A percentile compares a stretch with the other conserved stretches of the same genome.
Evolutionary conservation across 2,113 vertebrate genomes (phyloP).

Genomic region (Asarcornis scutulata): DNA sequence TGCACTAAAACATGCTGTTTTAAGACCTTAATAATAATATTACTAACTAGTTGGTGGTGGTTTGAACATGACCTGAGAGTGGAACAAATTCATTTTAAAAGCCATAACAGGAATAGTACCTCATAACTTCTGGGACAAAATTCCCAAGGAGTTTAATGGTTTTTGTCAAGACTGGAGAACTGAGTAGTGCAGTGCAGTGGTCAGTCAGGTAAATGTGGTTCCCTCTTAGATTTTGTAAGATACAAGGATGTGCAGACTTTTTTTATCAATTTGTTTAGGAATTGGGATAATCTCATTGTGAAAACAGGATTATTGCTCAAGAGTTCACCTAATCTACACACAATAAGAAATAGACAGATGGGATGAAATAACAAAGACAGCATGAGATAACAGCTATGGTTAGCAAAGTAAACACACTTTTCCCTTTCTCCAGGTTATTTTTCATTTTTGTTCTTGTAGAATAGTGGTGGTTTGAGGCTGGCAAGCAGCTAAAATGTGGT

Average conservation of each 20-base stretch:
- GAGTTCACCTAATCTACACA: not conserved
- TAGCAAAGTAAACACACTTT: not conserved
- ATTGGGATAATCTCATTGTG: not conserved
- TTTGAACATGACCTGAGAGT: slow-evolving; percentile 5
- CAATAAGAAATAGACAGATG: not conserved
- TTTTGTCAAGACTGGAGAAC: not conserved
- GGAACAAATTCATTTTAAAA: not conserved
- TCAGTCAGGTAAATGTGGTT: not conserved
- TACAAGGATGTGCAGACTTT: not conserved
- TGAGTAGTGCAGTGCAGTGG: not conserved
- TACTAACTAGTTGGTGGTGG: not conserved
- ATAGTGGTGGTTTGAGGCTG: not conserved
- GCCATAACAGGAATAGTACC: not conserved
- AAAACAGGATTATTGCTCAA: not conserved
- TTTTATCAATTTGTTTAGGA: not conserved
- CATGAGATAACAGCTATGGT: not conserved
- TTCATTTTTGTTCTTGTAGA: not conserved
- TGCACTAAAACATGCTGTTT: not conserved
- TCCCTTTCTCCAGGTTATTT: not conserved
- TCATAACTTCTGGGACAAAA: not conserved
- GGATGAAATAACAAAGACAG: not conserved
- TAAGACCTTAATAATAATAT: slow-evolving; percentile 24
- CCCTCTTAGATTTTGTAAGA: not conserved
- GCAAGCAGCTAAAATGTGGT: not conserved
- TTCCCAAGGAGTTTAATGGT: not conserved